Percentiles rank a stretch among this genome's conserved stretches.
phyloP scores from a whole-genome alignment of 2,888 invertebrate genomes.

The Amblyjoppa fuscipennis region DNA sequence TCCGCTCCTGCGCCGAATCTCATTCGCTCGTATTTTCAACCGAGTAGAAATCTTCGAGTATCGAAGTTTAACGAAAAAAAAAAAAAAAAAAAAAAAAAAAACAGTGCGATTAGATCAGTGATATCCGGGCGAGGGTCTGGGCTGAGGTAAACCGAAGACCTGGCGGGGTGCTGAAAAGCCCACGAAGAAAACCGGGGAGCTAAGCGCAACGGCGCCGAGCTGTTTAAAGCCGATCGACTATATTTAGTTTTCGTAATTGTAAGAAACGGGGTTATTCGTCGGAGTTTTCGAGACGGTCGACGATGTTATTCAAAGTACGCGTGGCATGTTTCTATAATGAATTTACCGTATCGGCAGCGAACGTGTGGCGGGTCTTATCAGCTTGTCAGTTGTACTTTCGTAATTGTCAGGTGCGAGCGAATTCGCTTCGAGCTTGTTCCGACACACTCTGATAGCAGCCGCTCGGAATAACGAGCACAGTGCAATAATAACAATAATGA shows the following conservation, averaged over 20 bases:
- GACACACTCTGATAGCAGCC: constrained; percentile 27
- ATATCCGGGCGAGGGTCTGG: constrained; percentile 15
- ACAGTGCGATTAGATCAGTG: constrained; percentile 41
- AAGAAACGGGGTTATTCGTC: constrained; percentile 60
- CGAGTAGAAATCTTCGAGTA: background rate
- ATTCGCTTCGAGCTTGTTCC: background rate
- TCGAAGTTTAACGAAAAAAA: background rate
- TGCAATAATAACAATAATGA: background rate
- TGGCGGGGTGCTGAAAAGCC: constrained; percentile 42
- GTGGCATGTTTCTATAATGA: background rate
- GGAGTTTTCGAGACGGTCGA: constrained; percentile 4
- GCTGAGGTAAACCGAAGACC: constrained; percentile 34
- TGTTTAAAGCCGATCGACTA: constrained; percentile 44
- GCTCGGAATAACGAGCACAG: background rate
- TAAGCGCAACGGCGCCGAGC: constrained; percentile 2
- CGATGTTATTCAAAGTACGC: constrained; percentile 19
- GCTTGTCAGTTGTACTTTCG: background rate
- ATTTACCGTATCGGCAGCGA: background rate
- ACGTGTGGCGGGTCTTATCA: constrained; percentile 2
- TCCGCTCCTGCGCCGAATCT: too few relatives aligned
- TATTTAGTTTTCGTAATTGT: constrained; percentile 59
- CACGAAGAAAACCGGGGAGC: constrained; percentile 4
- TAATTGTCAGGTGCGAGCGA: constrained; percentile 29
- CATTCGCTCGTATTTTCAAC: too few relatives aligned
- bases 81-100: background rate